Evolutionary conservation across 2,797 vertebrate genomes (phyloP).

Genomic region (Chaunax sp.): DNA sequence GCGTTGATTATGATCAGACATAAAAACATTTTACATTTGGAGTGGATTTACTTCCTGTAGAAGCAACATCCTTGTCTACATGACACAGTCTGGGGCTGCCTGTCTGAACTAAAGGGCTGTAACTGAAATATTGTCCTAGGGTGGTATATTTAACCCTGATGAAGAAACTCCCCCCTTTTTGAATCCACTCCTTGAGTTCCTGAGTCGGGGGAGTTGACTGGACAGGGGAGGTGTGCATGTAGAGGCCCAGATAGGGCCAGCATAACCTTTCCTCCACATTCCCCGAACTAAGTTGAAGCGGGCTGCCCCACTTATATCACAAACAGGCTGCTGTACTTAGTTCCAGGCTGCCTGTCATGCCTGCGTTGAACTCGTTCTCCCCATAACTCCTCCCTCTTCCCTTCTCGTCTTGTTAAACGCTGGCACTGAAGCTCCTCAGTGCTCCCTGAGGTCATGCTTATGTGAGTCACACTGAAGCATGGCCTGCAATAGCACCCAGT

Average conservation of each 20-base stretch:
- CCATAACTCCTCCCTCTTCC: conserved; percentile 56
- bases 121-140: conserved; percentile 54
- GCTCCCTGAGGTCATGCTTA: conserved; percentile 74
- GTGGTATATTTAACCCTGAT: conserved; percentile 78
- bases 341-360: conserved; percentile 65
- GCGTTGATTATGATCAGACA: background rate
- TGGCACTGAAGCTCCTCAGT: conserved; percentile 56
- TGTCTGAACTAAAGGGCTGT: conserved; percentile 47
- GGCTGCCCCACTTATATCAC: conserved; percentile 78
- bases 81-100: conserved; percentile 33
- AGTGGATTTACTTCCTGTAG: background rate
- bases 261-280: conserved; percentile 87
- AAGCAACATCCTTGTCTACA: conserved; percentile 35
- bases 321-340: conserved; percentile 70
- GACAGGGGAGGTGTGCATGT: conserved; percentile 62
- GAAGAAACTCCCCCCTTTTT: conserved; percentile 60
- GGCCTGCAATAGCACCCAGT: conserved; percentile 44
- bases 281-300: conserved; percentile 68
- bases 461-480: conserved; percentile 67
- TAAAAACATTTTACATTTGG: conserved; percentile 8
- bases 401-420: conserved; percentile 45
- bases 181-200: conserved; percentile 61
- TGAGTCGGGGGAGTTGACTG: conserved; percentile 62
- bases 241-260: conserved; percentile 74
- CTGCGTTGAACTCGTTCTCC: conserved; percentile 58